Conservation (phyloP, 2,113 vertebrate species). For the Casuarius casuarius region DNA sequence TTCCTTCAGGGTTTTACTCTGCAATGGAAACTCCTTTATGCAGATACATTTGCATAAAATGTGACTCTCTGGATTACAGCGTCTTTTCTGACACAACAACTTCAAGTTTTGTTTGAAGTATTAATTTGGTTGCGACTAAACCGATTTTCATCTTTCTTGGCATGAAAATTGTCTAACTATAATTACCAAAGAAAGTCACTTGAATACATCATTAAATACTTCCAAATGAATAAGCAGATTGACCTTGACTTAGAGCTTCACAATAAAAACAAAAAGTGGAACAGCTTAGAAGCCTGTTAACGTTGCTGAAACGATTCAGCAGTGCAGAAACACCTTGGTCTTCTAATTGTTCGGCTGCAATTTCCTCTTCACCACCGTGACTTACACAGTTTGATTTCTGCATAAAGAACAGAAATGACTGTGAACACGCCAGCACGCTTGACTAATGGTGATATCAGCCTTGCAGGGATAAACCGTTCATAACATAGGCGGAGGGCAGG, state of each 20-base stretch:
- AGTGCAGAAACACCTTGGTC: background rate
- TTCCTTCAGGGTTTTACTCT: background rate
- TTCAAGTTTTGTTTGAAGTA: background rate
- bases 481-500: background rate
- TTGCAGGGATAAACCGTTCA: background rate
- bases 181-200: background rate
- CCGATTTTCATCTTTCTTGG: background rate
- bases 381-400: background rate
- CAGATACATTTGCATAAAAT: background rate
- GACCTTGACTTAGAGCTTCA: background rate
- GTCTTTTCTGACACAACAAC: background rate
- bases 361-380: background rate
- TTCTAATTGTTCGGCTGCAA: background rate
- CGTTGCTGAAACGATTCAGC: background rate
- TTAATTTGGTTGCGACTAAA: background rate
- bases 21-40: background rate
- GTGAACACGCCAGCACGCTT: background rate
- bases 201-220: background rate
- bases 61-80: background rate
- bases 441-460: background rate
- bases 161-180: background rate
- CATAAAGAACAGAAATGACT: background rate
- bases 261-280: background rate
- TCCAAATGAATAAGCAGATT: background rate
- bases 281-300: background rate